These are phyloP conservation scores for Pao palembangensis DNA, from an alignment of 2,113 vertebrate genomes.

Conservation along the genomic window DNA sequence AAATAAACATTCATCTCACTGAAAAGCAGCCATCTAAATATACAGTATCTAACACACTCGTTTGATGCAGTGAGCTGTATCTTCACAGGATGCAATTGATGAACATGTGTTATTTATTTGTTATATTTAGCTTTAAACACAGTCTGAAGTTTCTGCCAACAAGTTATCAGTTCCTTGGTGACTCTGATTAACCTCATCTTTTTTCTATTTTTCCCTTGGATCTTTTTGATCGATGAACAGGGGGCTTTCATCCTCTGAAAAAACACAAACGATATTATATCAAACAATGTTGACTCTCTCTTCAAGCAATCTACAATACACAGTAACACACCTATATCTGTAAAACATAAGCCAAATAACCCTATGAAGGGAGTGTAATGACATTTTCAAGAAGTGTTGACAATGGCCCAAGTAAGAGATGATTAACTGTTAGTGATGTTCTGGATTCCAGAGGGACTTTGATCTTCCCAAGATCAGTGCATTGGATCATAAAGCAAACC, in stretches of 20 bases:
- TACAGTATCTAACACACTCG: not conserved
- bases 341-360: no score
- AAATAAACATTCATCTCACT: constrained; percentile 28
- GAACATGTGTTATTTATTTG: constrained; percentile 15
- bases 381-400: no score
- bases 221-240: constrained; percentile 54
- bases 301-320: no score
- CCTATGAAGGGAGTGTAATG: no score
- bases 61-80: constrained; percentile 8
- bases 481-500: no score
- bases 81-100: constrained; percentile 20
- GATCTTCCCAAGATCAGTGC: no score
- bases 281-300: no score
- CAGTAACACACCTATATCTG: no score
- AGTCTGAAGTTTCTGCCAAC: constrained; percentile 74
- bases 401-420: no score
- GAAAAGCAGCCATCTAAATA: constrained; percentile 9
- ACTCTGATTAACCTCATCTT: constrained; percentile 46
- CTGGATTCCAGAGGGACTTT: no score
- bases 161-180: constrained; percentile 57
- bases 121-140: constrained; percentile 10
- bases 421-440: no score
- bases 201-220: constrained; percentile 54
- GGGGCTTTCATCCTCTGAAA: constrained; percentile 46
- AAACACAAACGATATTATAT: not conserved